These are phyloP conservation scores for Macropus fuliginosus DNA, from an alignment of 2,797 vertebrate genomes.

Conservation along the genomic window DNA sequence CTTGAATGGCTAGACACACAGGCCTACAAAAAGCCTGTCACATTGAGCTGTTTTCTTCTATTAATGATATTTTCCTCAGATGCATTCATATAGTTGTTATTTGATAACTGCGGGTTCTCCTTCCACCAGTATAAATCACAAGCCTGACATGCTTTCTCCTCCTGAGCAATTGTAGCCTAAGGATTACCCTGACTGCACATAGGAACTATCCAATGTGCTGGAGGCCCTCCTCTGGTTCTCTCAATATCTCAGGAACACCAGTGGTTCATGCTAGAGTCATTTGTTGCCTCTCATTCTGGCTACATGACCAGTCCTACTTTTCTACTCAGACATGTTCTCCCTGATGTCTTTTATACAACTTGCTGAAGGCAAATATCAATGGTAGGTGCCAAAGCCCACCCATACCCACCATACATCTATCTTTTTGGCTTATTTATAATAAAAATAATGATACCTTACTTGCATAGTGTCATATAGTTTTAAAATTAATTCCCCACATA, in stretches of 20 bases:
- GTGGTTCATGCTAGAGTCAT: neutral
- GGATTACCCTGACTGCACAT: neutral
- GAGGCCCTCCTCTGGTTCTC: neutral
- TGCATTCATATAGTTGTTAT: neutral
- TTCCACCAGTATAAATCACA: neutral
- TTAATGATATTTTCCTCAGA: neutral
- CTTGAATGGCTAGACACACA: neutral
- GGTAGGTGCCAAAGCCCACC: neutral
- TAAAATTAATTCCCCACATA: neutral
- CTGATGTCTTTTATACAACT: neutral
- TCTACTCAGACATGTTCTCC: neutral
- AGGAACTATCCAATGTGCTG: neutral
- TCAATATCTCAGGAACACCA: neutral
- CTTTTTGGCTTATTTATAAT: neutral
- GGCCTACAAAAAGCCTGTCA: neutral
- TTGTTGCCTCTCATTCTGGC: neutral
- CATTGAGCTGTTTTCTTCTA: neutral
- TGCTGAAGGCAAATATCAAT: neutral
- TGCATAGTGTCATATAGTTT: neutral
- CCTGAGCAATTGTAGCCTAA: neutral
- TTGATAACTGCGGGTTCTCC: neutral
- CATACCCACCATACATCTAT: neutral
- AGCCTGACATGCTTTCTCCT: neutral
- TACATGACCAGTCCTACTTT: neutral
- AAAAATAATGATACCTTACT: neutral